Evolutionary conservation across 53 echinoderm and acorn worm genomes (phyloP).

Genomic region (Paelopatides confundens): DNA sequence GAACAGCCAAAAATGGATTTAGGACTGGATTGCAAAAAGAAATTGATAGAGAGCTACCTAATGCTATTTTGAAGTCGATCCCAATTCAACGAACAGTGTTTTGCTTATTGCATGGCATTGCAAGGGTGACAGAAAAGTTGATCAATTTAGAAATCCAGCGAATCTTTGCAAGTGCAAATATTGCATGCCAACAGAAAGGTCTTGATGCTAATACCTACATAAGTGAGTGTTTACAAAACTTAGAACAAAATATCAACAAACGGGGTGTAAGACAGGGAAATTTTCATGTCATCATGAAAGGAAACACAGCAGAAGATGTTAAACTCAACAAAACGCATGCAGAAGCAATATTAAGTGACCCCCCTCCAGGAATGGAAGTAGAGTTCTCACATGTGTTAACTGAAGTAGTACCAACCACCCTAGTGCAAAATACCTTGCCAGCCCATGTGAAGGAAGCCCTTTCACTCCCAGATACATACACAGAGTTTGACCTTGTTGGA

Average conservation of each 20-base stretch:
- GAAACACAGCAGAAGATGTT: neutral
- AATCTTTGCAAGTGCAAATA: slow-evolving; percentile 20
- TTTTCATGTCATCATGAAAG: neutral
- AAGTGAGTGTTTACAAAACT: neutral
- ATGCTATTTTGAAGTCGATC: slow-evolving; percentile 58
- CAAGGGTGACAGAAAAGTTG: slow-evolving; percentile 66
- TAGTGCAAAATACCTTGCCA: neutral
- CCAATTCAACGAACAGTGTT: slow-evolving; percentile 60
- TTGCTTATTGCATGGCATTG: slow-evolving; percentile 62
- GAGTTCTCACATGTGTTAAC: neutral
- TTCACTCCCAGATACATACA: neutral
- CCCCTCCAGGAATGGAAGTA: neutral
- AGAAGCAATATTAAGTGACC: neutral
- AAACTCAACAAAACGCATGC: slow-evolving; percentile 34
- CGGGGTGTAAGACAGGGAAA: slow-evolving; percentile 5
- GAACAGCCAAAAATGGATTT: slow-evolving; percentile 1
- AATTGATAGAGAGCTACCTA: slow-evolving; percentile 54
- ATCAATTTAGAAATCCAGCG: slow-evolving; percentile 48
- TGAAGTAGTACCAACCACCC: neutral
- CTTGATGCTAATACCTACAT: neutral
- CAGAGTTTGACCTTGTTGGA: neutral
- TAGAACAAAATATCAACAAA: slow-evolving; percentile 2
- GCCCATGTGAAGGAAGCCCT: neutral
- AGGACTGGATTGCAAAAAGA: slow-evolving; percentile 45
- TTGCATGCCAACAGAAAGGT: neutral